Evolutionary conservation across 1,140 invertebrate species (phyloP), one percentile per base, ranked within the genome.

Genomic region (Vollenhovia emeryi): DNA sequence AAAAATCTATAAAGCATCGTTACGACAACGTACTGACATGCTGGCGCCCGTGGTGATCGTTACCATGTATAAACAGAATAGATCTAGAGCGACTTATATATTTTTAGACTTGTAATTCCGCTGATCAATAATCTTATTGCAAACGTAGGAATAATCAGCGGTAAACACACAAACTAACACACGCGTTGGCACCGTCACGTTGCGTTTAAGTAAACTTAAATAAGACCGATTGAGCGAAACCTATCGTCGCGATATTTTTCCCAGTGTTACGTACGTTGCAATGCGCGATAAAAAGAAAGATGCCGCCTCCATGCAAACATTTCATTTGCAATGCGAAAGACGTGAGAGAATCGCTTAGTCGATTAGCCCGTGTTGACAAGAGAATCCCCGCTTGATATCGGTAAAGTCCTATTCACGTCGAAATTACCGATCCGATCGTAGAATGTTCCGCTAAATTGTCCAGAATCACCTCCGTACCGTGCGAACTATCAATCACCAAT

Each of bases 1-100:
- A 92, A 92, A 93, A 93, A 92, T 93, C 92, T 93, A 93, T 93
- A 93, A 87, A 87, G 74, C 88, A 92, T 91, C 90, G 89, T 91
- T 86, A 89, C 91, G 89, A 88, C 87, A 82, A 75, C 45, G 85
- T 86, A 91, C 89, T 92, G 92, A 90, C 91, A 93, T 93, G 92
- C 92, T 91, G 92, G 92, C 89, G 90, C 91, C 92, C 89, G 92
- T 84, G 80, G 43, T 76, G 80, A 76, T 84, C 69, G 68, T 36
- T 76, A 45, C 48, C 21, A 48, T 68, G 68, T 85, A 84, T 78
- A 89, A 86, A 84, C 84, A 76, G 76, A 57, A n/a, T 84, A 87
- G 71, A 89, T 78, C 74, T 76, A 55, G 75, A 80, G 55, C 75
- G 55, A 36, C 79, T 57, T 84, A 82, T 87, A 91, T 91, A 89